Base-by-base conservation (phyloP, 2,888 invertebrate genomes). In the Ligdia adustata region DNA sequence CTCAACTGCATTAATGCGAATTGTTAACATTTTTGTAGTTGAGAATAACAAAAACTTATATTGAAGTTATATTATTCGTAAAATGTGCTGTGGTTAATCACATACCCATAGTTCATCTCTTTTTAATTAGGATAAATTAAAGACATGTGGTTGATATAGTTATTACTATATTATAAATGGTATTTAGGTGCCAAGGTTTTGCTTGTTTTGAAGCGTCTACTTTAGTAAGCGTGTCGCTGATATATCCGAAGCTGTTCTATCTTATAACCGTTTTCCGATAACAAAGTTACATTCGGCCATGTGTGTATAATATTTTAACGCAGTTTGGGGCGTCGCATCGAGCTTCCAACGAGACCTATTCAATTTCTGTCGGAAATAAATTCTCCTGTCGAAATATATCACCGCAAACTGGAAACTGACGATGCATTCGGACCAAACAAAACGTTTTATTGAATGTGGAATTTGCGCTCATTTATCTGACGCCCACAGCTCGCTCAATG, bases 361-460 rank as follows among this genome's bases (percentile, higher is more conserved):
- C 71, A 75, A 75, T 75, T 69, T 69, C 65, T 69, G 64, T 48
- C 58, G 58, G 60, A 66, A 66, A 75, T 75, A 73, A 75, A 77
- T 76, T 69, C 64, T 59, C 55, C 51, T 57, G 70, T 63, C 72
- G 68, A 70, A 69, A 72, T 73, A 70, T 74, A 62, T 65, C 62
- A 52, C 55, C 60, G 58, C 61, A 60, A 58, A 57, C 60, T 63
- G 56, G 46, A 55, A 59, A 61, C 64, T 64, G 64, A 52, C 57
- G 42, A 52, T 57, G 56, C 50, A 56, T 60, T 46, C 52, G 40
- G 49, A 57, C 45, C 62, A 62, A 66, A 62, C 63, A 60, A 59
- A 59, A 46, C 33, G 51, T 37, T 51, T 47, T 46, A 52, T 47
- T 49, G 49, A 41, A 51, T 47, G 47, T 15, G 44, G 50, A 51